phyloP scores from a whole-genome alignment of 2,888 invertebrate genomes.

The Clostera curtula region DNA sequence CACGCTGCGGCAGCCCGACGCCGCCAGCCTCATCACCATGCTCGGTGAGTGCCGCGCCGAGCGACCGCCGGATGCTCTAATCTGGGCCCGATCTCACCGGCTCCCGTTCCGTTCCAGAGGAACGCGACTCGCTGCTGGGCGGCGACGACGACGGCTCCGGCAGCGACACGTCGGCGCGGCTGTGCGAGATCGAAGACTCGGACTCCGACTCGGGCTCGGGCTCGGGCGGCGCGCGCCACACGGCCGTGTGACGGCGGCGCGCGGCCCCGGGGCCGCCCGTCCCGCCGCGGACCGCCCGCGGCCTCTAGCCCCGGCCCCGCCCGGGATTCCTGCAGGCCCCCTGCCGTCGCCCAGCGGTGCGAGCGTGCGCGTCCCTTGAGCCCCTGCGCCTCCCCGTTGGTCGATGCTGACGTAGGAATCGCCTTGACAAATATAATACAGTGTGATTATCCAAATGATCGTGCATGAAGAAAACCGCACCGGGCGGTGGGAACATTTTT shows the following conservation, averaged over 20 bases:
- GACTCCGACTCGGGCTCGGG: conserved; percentile 78
- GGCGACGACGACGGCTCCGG: conserved; percentile 76
- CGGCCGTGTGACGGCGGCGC: conserved; percentile 57
- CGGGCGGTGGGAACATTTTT: too few relatives aligned
- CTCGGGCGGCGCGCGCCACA: conserved; percentile 32
- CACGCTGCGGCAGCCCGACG: conserved; percentile 73
- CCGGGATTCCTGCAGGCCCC: conserved; percentile 11
- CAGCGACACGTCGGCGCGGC: conserved; percentile 89
- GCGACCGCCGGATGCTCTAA: not conserved
- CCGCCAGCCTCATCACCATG: conserved; percentile 80
- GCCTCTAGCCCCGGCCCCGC: conserved; percentile 8
- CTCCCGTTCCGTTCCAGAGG: conserved; percentile 57
- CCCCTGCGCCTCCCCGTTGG: conserved; percentile 1
- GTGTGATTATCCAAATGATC: too few relatives aligned
- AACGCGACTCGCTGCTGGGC: conserved; percentile 83
- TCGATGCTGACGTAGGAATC: too few relatives aligned
- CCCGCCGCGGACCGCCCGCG: conserved; percentile 16
- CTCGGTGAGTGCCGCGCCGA: conserved; percentile 56
- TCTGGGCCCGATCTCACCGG: not conserved
- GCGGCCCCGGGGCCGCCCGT: conserved; percentile 35
- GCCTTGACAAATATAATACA: too few relatives aligned
- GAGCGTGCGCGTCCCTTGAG: conserved; percentile 8
- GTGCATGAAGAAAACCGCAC: too few relatives aligned
- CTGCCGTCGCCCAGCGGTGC: conserved; percentile 10
- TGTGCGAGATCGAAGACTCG: conserved; percentile 95